Evolutionary conservation across 1,140 invertebrate species (phyloP), one percentile per base, ranked within the genome.

Genomic region (Anthonomus grandis): DNA sequence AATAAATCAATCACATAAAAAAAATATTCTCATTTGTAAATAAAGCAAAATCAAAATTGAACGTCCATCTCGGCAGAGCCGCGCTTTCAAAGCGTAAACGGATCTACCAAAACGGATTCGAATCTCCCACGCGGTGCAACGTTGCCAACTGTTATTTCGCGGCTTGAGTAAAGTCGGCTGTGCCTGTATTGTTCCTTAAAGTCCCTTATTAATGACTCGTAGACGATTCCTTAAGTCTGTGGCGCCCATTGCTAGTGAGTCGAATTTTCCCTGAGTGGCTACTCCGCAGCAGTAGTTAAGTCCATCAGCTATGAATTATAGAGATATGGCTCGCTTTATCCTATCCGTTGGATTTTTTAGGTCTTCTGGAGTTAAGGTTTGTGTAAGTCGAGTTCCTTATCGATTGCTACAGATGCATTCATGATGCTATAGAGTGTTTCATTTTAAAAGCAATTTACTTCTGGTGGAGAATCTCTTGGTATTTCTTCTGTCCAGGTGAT

Each of bases 281-380:
- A 38, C 36, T n/a, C 36, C 36, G n/a, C 36, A 38, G 17, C 36
- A 38, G 4, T 38, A 38, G 36, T 38, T 38, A 4, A 38, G n/a
- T 3, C 36, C 36, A n/a, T 38, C 36, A 6, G 36, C 36, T 5
- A 38, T 38, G n/a, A 38, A 38, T 4, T 12, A 38, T 6, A 38
- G n/a, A 6, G 36, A 38, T 5, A 38, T 38, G 4, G 36, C 4
- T n/a, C 36, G 4, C 17, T n/a, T n/a, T 4, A 17, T n/a, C n/a
- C 27, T 31, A n/a, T 38, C 17, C 3, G 36, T 38, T 4, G n/a
- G 4, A 5, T 38, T 38, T 38, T 6, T 38, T 4, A 38, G n/a
- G 4, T 38, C 3, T 4, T 12, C 17, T 13, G n/a, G 4, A 17
- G n/a, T n/a, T 3, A 5, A 38, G n/a, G 4, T 38, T 12, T 38